Conservation (phyloP, 1,140 invertebrate genomes). For the Goniozus legneri region DNA sequence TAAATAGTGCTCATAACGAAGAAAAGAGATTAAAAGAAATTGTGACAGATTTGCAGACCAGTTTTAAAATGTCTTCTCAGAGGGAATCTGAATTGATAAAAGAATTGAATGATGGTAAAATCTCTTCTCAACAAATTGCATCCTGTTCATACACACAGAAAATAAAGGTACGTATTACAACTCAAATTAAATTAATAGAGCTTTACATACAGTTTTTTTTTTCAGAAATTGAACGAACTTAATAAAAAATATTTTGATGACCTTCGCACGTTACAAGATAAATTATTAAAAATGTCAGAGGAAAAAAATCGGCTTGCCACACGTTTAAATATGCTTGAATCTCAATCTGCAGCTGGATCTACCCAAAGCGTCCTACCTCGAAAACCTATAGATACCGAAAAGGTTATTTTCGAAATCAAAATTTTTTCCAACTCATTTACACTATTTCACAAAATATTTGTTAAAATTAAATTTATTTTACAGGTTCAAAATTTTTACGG, state of each 20-base stretch:
- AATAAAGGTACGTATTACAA: constrained; percentile 45
- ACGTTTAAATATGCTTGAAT: constrained; percentile 29
- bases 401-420: no score
- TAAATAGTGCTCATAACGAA: constrained; percentile 20
- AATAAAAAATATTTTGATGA: constrained; percentile 53
- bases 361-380: no score
- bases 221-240: constrained; percentile 51
- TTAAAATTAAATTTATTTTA: no score
- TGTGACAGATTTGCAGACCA: constrained; percentile 25
- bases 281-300: constrained; percentile 21
- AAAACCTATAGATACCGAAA: no score
- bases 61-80: constrained; percentile 21
- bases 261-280: constrained; percentile 42
- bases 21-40: constrained; percentile 32
- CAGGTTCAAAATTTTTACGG: constrained; percentile 71
- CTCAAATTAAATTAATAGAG: no score
- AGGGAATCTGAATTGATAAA: constrained; percentile 42
- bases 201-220: constrained; percentile 12
- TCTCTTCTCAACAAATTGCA: constrained; percentile 31
- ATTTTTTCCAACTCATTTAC: no score
- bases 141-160: constrained; percentile 51
- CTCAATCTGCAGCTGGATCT: no score
- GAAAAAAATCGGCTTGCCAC: constrained; percentile 26
- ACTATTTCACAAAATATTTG: no score
- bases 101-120: constrained; percentile 19